Evolutionary conservation across 2,797 vertebrate species (phyloP).

Genomic region (Dendrocincla fuliginosa): DNA sequence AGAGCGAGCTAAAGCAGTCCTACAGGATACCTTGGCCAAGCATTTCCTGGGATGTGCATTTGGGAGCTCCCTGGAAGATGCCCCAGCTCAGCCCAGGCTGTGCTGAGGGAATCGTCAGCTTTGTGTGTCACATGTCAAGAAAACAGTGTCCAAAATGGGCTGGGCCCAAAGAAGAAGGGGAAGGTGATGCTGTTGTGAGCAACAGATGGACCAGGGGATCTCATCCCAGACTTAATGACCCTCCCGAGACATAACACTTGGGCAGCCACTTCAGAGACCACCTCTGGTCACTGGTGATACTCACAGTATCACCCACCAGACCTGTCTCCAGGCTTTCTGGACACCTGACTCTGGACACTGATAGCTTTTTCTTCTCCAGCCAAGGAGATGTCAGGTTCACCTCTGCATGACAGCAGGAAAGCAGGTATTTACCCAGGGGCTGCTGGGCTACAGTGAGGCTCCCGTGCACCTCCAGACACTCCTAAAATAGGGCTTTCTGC

Average conservation of each 20-base stretch:
- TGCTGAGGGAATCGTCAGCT: fast-evolving
- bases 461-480: background rate
- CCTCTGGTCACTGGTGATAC: no score
- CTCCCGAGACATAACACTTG: background rate
- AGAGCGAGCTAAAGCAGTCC: background rate
- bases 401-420: background rate
- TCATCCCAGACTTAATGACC: background rate
- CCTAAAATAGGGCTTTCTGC: background rate
- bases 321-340: background rate
- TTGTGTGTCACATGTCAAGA: background rate
- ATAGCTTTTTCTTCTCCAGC: background rate
- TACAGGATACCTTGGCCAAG: background rate
- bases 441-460: background rate
- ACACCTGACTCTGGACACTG: background rate
- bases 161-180: background rate
- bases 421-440: background rate
- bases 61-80: background rate
- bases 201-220: background rate
- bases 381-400: background rate
- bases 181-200: background rate
- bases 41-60: background rate
- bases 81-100: background rate
- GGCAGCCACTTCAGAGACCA: background rate
- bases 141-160: background rate
- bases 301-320: background rate